Percentiles rank a stretch among this genome's conserved stretches.
Evolutionary conservation across 2,113 vertebrate species (phyloP).

Genomic region (Cyprinodon tularosa): DNA sequence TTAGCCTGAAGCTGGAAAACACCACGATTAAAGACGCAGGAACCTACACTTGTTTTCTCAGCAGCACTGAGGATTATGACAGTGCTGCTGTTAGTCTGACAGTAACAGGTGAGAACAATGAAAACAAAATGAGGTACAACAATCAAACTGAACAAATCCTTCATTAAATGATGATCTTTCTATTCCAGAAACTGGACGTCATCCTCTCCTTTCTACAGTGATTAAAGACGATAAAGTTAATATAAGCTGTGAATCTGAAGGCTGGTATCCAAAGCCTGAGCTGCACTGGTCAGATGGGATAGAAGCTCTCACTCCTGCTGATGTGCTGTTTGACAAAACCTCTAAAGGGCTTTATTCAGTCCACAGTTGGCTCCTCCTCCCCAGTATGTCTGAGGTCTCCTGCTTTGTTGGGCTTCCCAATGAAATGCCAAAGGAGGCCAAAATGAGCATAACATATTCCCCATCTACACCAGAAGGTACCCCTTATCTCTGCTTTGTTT

Average conservation of each 20-base stretch:
- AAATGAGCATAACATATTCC: neutral
- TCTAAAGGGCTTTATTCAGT: slow-evolving; percentile 43
- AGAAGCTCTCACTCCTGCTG: neutral
- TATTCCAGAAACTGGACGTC: slow-evolving; percentile 47
- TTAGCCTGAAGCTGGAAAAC: slow-evolving; percentile 64
- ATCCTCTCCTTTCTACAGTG: slow-evolving; percentile 37
- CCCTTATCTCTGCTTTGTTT: neutral
- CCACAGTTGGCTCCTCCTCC: slow-evolving; percentile 61
- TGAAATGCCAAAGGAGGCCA: slow-evolving; percentile 22
- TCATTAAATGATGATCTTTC: neutral
- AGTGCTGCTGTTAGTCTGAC: neutral
- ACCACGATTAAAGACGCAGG: slow-evolving; percentile 46
- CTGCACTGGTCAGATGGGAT: slow-evolving; percentile 49
- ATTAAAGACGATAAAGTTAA: slow-evolving; percentile 36
- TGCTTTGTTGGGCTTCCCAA: slow-evolving; percentile 58
- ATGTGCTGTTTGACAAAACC: neutral
- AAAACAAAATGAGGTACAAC: neutral
- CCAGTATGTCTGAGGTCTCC: slow-evolving; percentile 36
- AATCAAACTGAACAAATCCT: neutral
- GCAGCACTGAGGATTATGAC: slow-evolving; percentile 42
- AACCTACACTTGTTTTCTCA: slow-evolving; percentile 62
- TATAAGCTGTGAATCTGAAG: slow-evolving; percentile 70
- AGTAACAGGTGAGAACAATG: slow-evolving; percentile 60
- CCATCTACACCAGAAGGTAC: rapidly evolving
- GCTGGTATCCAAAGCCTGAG: slow-evolving; percentile 69